Percentiles rank a stretch among this genome's conserved stretches.
Conservation (phyloP, 2,797 vertebrate species). For the Typhlichthys eigenmanni region DNA sequence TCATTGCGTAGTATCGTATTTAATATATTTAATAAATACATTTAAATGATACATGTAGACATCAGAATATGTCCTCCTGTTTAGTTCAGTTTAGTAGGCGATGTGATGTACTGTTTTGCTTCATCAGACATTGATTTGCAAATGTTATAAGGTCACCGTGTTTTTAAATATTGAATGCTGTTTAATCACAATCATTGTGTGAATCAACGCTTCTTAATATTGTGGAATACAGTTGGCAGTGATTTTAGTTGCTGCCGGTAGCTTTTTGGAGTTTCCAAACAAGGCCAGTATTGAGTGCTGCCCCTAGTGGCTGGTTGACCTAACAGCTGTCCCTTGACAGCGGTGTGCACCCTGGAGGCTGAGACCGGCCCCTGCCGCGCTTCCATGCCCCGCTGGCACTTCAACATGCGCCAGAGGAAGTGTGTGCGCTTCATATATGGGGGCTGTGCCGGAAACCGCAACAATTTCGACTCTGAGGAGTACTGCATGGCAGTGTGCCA, state of each 20-base stretch:
- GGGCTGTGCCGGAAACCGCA: slow-evolving; percentile 98
- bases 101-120: slow-evolving; percentile 26
- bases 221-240: background rate
- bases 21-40: slow-evolving; percentile 34
- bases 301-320: slow-evolving; percentile 58
- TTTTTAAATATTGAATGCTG: background rate
- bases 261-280: slow-evolving; percentile 5
- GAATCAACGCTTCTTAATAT: no score
- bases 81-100: slow-evolving; percentile 15
- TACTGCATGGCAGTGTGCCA: slow-evolving; percentile 99
- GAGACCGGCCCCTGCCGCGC: slow-evolving; percentile 95
- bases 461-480: slow-evolving; percentile 99
- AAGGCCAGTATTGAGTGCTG: slow-evolving; percentile 41
- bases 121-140: slow-evolving; percentile 5
- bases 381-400: slow-evolving; percentile 96
- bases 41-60: slow-evolving; percentile 23
- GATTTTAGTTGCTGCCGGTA: background rate
- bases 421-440: slow-evolving; percentile 95
- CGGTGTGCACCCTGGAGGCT: slow-evolving; percentile 95
- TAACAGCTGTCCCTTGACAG: slow-evolving; percentile 83
- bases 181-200: background rate
- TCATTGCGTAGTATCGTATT: slow-evolving; percentile 4
- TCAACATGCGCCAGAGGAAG: slow-evolving; percentile 89
- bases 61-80: slow-evolving; percentile 28
- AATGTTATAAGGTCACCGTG: background rate